Conservation (phyloP, 2,888 invertebrate species). For the Drosophila siamana region DNA sequence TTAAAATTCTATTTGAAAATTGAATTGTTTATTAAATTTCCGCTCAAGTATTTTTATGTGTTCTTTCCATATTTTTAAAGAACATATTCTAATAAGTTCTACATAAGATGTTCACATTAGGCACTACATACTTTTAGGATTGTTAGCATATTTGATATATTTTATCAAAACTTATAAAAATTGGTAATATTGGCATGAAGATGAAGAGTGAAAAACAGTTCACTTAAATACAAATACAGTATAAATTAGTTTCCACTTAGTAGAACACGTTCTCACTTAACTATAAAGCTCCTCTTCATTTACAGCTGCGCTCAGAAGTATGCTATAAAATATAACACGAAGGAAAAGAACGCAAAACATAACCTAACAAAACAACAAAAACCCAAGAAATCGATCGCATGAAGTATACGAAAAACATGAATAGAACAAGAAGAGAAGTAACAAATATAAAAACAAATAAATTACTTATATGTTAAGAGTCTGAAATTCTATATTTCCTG, state of each 20-base stretch:
- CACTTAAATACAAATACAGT: not conserved
- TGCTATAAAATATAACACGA: conserved; percentile 16
- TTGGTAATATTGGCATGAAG: not conserved
- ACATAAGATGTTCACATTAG: too few relatives aligned
- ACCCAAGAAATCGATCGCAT: not conserved
- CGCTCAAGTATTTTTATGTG: too few relatives aligned
- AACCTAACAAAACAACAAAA: not conserved
- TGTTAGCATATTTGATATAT: not conserved
- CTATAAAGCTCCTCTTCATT: not conserved
- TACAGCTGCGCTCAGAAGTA: conserved; percentile 36
- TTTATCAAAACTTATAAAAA: not conserved
- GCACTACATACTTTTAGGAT: conserved; percentile 51
- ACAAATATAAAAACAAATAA: not conserved
- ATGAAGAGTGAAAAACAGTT: not conserved
- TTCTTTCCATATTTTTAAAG: too few relatives aligned
- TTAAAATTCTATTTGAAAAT: not conserved
- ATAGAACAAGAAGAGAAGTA: not conserved
- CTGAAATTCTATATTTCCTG: not conserved
- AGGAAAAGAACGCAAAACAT: not conserved
- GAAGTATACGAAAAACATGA: not conserved
- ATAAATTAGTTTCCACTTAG: too few relatives aligned
- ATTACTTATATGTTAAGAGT: not conserved
- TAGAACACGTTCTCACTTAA: not conserved
- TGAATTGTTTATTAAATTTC: too few relatives aligned
- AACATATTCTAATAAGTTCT: too few relatives aligned